Conservation (phyloP, 2,888 invertebrate genomes). For the Teleogryllus oceanicus region DNA sequence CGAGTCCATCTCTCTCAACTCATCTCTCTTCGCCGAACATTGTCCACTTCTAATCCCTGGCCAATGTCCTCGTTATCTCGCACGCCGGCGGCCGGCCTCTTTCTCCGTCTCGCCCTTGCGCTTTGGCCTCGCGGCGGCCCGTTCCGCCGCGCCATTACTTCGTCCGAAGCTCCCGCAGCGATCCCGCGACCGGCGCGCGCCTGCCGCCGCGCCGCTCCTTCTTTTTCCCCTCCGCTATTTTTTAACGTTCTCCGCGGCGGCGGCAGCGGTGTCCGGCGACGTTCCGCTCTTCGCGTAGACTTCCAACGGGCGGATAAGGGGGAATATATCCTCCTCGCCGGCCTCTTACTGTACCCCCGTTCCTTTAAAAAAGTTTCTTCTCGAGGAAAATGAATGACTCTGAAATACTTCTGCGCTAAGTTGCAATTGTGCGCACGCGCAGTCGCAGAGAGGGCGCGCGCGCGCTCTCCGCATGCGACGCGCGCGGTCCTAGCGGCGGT, state of each 20-base stretch:
- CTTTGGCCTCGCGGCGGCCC: too few species aligned
- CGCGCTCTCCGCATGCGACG: not conserved
- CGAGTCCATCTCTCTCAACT: too few species aligned
- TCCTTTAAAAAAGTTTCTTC: constrained; percentile 7
- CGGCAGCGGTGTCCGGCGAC: not conserved
- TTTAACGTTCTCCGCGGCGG: not conserved
- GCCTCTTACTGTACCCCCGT: not conserved
- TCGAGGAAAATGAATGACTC: constrained; percentile 10
- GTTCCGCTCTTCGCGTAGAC: not conserved
- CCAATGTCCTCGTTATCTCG: too few species aligned
- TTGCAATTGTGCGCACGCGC: constrained; percentile 3
- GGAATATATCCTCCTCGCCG: not conserved
- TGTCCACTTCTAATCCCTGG: too few species aligned
- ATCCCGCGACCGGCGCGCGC: not conserved
- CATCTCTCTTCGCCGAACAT: too few species aligned
- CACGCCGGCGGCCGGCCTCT: too few species aligned
- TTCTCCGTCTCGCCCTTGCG: too few species aligned
- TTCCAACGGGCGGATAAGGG: not conserved
- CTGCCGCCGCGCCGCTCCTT: not conserved
- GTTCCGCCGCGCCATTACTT: too few species aligned
- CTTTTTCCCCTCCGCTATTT: not conserved
- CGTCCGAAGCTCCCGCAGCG: too few species aligned
- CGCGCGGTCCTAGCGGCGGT: not conserved
- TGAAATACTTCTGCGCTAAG: not conserved
- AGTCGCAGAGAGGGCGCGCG: not conserved